A percentile compares a stretch with the other conserved stretches of the same genome.
Evolutionary conservation across 2,888 invertebrate species (phyloP).

Genomic region (Acanthosepion esculentum): DNA sequence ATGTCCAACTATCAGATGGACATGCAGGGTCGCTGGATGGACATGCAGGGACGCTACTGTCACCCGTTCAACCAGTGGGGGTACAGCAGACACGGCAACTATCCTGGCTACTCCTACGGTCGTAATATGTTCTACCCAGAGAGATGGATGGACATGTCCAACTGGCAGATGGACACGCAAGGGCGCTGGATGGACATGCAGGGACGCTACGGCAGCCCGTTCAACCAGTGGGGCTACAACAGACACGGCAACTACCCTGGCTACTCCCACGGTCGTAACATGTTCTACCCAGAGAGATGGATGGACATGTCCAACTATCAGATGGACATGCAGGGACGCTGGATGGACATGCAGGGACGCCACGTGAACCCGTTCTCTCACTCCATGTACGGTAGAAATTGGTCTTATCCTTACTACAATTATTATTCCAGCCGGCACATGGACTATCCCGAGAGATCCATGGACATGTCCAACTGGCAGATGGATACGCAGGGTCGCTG

Average conservation of each 20-base stretch:
- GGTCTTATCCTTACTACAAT: not conserved
- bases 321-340: constrained; percentile 41
- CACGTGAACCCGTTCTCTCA: not conserved
- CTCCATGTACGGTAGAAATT: not conserved
- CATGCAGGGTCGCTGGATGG: constrained; percentile 42
- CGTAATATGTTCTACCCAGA: constrained; percentile 3
- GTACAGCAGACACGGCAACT: not conserved
- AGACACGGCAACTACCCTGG: not conserved
- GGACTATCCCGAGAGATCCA: constrained; percentile 36
- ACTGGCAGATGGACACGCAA: constrained; percentile 4
- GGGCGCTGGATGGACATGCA: constrained; percentile 24
- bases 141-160: constrained; percentile 14
- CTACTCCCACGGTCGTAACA: not conserved
- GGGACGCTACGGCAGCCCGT: not conserved
- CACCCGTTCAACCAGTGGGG: not conserved
- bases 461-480: constrained; percentile 38
- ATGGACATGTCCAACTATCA: constrained; percentile 43
- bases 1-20: constrained; percentile 43
- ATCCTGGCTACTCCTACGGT: not conserved
- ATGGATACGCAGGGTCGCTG: constrained; percentile 3
- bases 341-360: constrained; percentile 1
- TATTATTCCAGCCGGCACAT: not conserved
- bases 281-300: not conserved
- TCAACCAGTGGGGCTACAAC: not conserved
- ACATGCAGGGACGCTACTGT: not conserved